Conservation (phyloP, 2,888 invertebrate species). For the Lasioglossum morio region DNA sequence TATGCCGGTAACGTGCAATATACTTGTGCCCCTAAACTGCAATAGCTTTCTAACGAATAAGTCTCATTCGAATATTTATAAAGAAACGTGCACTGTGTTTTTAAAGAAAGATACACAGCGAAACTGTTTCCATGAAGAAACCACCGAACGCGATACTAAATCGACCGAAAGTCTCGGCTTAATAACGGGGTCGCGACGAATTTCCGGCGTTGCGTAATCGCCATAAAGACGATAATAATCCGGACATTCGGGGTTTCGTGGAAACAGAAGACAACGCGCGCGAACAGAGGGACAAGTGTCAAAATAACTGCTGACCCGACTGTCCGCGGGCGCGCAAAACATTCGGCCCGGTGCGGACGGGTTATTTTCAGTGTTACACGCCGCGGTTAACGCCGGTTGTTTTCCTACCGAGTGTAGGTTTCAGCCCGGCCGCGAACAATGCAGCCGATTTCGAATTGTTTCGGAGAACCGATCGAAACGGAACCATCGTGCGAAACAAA, state of each 20-base stretch:
- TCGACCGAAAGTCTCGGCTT: background rate
- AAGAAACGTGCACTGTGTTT: background rate
- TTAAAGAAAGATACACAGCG: background rate
- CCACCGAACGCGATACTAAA: background rate
- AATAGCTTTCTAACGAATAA: no score
- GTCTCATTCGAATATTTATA: no score
- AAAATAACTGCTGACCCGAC: conserved; percentile 57
- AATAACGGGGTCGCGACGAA: background rate
- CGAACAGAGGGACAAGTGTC: conserved; percentile 47
- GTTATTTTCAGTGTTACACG: conserved; percentile 55
- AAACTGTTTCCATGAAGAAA: background rate
- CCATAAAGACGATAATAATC: conserved; percentile 43
- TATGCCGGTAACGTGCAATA: background rate
- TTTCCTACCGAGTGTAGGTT: conserved; percentile 11
- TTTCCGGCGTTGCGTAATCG: conserved; percentile 21
- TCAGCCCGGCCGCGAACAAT: conserved; percentile 11
- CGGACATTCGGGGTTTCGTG: conserved; percentile 28
- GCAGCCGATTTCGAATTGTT: conserved; percentile 22
- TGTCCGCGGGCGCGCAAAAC: conserved; percentile 46
- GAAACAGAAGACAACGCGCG: conserved; percentile 42
- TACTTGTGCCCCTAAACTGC: no score
- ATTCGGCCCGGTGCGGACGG: conserved; percentile 35
- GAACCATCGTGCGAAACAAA: background rate
- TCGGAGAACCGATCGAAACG: conserved; percentile 31
- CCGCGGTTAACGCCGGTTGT: conserved; percentile 11